A percentile compares a stretch with the other conserved stretches of the same genome.
These are phyloP conservation scores for Mimumesa dahlbomi DNA, from an alignment of 2,888 invertebrate species.

Conservation along the genomic window DNA sequence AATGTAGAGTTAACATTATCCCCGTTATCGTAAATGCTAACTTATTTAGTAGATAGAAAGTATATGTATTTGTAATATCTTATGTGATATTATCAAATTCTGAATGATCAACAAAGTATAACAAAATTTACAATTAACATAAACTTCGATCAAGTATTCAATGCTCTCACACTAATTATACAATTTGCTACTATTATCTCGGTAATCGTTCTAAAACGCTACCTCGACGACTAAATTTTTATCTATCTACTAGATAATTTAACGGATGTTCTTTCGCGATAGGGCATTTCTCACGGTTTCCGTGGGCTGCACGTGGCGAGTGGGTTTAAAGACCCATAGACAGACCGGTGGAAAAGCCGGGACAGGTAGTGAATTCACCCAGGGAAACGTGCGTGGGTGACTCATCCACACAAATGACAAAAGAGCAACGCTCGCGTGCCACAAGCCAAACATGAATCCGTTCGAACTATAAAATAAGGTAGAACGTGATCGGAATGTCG, in stretches of 20 bases:
- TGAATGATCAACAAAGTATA: no score
- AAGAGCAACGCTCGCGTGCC: constrained; percentile 44
- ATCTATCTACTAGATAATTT: constrained; percentile 8
- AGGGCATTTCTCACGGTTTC: constrained; percentile 57
- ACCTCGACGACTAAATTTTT: constrained; percentile 4
- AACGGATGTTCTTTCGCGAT: constrained; percentile 43
- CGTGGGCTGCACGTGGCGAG: constrained; percentile 54
- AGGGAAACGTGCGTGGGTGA: constrained; percentile 64
- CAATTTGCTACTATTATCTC: not conserved
- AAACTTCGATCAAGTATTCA: no score
- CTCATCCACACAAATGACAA: constrained; percentile 68
- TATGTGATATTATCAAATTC: no score
- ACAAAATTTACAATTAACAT: not conserved
- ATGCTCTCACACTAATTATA: not conserved
- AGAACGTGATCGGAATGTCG: no score
- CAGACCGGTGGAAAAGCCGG: constrained; percentile 45
- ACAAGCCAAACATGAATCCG: no score
- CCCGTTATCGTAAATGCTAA: no score
- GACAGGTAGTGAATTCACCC: constrained; percentile 23
- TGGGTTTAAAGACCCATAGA: constrained; percentile 70
- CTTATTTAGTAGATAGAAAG: no score
- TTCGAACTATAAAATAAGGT: no score
- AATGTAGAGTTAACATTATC: no score
- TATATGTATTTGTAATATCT: no score
- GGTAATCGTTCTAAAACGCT: no score